Evolutionary conservation across 2,113 vertebrate species (phyloP), one percentile per base, ranked within the genome.

Genomic region (Muntiacus muntjak): DNA sequence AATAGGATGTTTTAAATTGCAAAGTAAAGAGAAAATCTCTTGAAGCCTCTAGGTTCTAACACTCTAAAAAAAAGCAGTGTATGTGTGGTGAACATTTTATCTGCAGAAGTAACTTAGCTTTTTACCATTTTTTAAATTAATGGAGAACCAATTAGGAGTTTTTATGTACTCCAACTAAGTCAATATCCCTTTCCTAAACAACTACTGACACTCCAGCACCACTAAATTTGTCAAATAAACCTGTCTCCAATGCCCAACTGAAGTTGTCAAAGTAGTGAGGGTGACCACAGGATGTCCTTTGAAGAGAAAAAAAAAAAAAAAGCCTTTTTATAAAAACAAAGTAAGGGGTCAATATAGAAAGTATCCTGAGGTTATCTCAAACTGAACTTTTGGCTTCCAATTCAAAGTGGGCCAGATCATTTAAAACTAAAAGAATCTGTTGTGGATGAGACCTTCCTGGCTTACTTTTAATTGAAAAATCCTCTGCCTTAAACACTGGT

Each of bases 401-500:
- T 71, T 57, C 52, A 90, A 71, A 95, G 15, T 54, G 36, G 54
- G 67, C 55, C 43, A 90, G 79, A 71, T 64, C 96, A 91, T 71
- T 91, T 96, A 82, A 96, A 81, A 78, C 54, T 76, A 45, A 95
- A 91, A 50, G 55, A 90, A 67, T 74, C 23, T 90, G 36, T 64
- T 60, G 76, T 79, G 40, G 76, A 84, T 52, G 78, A 86, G 36
- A 96, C 28, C 25, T 55, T 92, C 76, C 26, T 79, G 54, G 54
- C 30, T 84, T 40, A 55, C 13, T 91, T 11, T 43, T 78, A 28
- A 78, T 74, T 50, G 50, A 94, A 52, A 26, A 81, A 17, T 67
- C 23, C 21, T 86, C 23, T 47, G 64, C 57, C 55, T 55, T 83
- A 76, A 95, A 85, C 9, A n/a, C 3, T 60, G 45, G 36, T 87